These are phyloP conservation scores for Helicoverpa armigera DNA, from an alignment of 1,140 invertebrate genomes.

Conservation along the genomic window DNA sequence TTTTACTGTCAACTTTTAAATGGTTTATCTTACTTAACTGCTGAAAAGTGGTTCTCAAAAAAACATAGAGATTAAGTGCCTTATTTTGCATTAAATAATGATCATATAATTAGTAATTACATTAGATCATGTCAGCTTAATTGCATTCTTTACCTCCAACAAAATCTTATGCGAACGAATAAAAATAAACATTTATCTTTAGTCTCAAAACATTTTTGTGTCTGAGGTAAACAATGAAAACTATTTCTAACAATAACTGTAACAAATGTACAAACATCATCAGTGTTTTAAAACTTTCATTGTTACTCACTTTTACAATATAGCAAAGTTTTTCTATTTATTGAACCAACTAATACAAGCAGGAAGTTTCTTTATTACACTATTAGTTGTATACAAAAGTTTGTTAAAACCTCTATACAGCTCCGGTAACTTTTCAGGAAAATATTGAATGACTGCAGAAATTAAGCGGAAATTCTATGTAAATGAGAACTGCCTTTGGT, in stretches of 20 bases:
- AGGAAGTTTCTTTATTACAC: constrained; percentile 25
- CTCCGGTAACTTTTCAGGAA: constrained; percentile 1
- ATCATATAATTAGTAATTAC: too few species aligned
- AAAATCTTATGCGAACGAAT: too few species aligned
- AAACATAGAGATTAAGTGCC: too few species aligned
- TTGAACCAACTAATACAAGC: constrained; percentile 27
- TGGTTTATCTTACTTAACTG: too few species aligned
- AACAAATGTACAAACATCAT: neutral
- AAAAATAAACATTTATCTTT: neutral
- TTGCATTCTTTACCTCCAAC: too few species aligned
- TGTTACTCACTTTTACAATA: constrained; percentile 1
- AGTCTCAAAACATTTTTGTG: neutral
- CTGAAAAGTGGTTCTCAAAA: too few species aligned
- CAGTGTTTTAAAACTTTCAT: constrained; percentile 24
- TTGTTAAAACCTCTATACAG: constrained; percentile 4
- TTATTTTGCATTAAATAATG: too few species aligned
- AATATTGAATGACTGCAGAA: constrained; percentile 2
- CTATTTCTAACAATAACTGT: neutral
- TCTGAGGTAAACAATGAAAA: neutral
- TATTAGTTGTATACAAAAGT: constrained; percentile 28
- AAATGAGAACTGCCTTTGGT: neutral
- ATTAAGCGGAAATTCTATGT: neutral
- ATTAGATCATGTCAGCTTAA: too few species aligned
- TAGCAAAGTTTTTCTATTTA: constrained; percentile 22
- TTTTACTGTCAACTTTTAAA: neutral